Base-by-base conservation (phyloP, 2,113 vertebrate genomes). In the Varanus salvator region DNA sequence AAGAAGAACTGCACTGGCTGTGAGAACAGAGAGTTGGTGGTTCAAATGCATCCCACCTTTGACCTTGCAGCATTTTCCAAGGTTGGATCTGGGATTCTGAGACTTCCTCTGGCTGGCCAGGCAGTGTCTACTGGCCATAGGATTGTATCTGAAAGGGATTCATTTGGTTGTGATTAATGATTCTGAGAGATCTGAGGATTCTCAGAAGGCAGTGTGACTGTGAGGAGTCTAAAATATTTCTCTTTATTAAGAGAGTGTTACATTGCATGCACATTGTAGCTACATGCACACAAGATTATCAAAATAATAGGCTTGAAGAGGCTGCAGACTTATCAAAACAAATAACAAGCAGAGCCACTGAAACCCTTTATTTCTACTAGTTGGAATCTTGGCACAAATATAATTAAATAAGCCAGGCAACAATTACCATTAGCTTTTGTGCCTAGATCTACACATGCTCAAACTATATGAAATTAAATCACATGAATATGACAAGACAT, bases 401-500 rank as follows among this genome's bases (percentile, higher is more conserved):
- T 50, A 81, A 57, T 54, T 80, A 87, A 52, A 80, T 81, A 71
- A 81, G 8, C 50, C 72, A 66, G 38, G 8, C 38, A 66, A 72
- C 19, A 25, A 64, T 89, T 83, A 89, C 25, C 69, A 75, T 27
- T 50, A 82, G 60, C 60, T 69, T 87, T 83, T 74, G 34, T 84
- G 38, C 69, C 38, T 84, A 4, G 34, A 31, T 76, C 44, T 89
- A 84, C 60, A 75, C 27, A 83, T 83, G 52, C 8, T 27, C 52
- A 29, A 88, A 54, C 25, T 52, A 88, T 48, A 88, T 44, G 34
- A 52, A 81, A 80, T 87, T 52, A 87, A 80, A 71, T 23, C 78
- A 88, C 48, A 83, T 44, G 27, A 48, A 11, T 88, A 88, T 88
- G 78, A 88, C 68, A 88, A 82, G n/a, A 81, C 34, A 82, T 88